Conservation (phyloP, 2,888 invertebrate genomes). For the Furcula furcula region DNA sequence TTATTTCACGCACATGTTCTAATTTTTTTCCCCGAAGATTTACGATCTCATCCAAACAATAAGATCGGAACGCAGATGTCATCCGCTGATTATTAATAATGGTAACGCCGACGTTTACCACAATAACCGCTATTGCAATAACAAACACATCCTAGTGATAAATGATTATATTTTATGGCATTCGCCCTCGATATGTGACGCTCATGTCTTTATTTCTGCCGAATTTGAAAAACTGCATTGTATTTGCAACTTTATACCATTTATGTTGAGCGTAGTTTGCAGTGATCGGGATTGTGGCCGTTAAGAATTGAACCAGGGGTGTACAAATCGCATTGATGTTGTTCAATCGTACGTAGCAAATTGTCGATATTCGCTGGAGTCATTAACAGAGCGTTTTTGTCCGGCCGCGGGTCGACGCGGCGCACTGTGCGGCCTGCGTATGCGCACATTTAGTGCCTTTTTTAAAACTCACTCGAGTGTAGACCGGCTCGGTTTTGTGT, state of each 20-base stretch:
- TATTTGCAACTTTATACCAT: constrained; percentile 19
- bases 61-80: constrained; percentile 67
- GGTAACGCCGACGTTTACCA: constrained; percentile 74
- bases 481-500: constrained; percentile 42
- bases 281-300: constrained; percentile 23
- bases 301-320: constrained; percentile 54
- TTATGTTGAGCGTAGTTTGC: constrained; percentile 16
- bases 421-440: constrained; percentile 46
- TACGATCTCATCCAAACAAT: constrained; percentile 45
- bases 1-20: constrained; percentile 39
- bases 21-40: constrained; percentile 40
- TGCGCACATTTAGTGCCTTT: constrained; percentile 39
- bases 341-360: constrained; percentile 78
- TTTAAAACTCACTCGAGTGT: constrained; percentile 58
- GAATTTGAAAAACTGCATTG: constrained; percentile 33
- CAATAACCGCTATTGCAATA: constrained; percentile 70
- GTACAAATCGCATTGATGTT: constrained; percentile 68
- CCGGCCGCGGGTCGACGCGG: constrained; percentile 29
- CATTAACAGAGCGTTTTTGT: constrained; percentile 67
- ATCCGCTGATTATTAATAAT: constrained; percentile 64
- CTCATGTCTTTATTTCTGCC: constrained; percentile 69
- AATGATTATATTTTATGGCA: constrained; percentile 77
- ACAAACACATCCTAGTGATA: constrained; percentile 75
- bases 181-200: constrained; percentile 67
- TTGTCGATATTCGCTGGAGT: constrained; percentile 71